Base-by-base conservation (phyloP, 2,888 invertebrate genomes). In the Drosophila antonietae region DNA sequence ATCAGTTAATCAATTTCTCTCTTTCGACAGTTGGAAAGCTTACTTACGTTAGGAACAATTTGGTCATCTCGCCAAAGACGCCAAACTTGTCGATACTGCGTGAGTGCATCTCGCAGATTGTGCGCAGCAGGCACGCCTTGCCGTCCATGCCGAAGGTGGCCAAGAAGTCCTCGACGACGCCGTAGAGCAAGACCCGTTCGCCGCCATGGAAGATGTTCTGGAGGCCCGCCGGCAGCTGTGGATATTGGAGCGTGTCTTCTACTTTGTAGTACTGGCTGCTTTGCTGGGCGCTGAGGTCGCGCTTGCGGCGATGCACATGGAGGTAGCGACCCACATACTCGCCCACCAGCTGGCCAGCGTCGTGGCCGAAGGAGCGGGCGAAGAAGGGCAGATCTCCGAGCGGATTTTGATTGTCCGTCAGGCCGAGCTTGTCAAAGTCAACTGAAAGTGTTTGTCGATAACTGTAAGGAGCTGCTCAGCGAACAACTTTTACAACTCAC, bases 391-490 rank as follows among this genome's bases (percentile, higher is more conserved):
- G 92, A 51, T 95, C 95, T 18, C 97, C 97, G 88, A 96, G 95
- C 0, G 97, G 97, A 93, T 97, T 97, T 91, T 97, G 96, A 91
- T 97, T 97, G 91, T 97, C 97, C n/a, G 97, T 97, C 81, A 97
- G 92, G 15, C 97, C 97, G 77, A 97, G 93, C 91, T 96, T 96
- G 92, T 97, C 96, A 91, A 97, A 97, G 90, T 97, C 96, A 92
- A 97, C 97, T 97, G 93, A 3, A 59, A 43, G 20, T 4, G 14
- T 18, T 10, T 23, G 0, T 6, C 10, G 39, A 39, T 20, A 10
- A 1, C 15, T 53, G 23, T 15, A 23, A 9, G 28, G 10, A 37
- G 35, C 7, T n/a, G 51, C 20, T 20, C 51, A 8, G 1, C 3
- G 33, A 6, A 35, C 15, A 60, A 55, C 31, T 12, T 14, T 18